These are phyloP conservation scores for Hydra vulgaris DNA, from an alignment of 30 jellyfish, hydroid and myxozoan species.

Conservation along the genomic window DNA sequence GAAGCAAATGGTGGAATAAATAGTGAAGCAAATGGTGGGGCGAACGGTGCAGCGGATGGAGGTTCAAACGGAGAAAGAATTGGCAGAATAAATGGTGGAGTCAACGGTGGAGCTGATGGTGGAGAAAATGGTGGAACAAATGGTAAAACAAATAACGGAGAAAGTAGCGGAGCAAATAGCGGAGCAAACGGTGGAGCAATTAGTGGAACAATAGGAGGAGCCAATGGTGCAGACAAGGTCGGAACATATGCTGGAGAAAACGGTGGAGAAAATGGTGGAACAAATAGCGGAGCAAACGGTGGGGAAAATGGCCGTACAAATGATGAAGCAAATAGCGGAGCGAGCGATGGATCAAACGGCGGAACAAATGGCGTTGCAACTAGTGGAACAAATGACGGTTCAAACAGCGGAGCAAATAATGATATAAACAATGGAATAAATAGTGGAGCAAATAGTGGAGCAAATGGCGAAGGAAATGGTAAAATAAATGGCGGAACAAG, in stretches of 20 bases:
- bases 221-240: constrained; percentile 1
- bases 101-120: background rate
- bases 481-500: background rate
- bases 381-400: too few species aligned
- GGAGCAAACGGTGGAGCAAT: background rate
- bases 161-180: background rate
- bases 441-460: too few species aligned
- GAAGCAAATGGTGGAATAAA: background rate
- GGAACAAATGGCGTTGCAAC: too few species aligned
- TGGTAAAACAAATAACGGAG: background rate
- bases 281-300: too few species aligned
- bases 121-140: background rate
- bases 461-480: too few species aligned
- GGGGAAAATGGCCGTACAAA: too few species aligned
- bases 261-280: constrained; percentile 9
- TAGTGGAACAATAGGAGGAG: background rate
- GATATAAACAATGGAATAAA: too few species aligned
- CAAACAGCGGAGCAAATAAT: too few species aligned
- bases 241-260: background rate
- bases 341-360: too few species aligned
- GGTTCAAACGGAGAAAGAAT: background rate
- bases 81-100: constrained; percentile 5
- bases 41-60: background rate
- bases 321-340: too few species aligned
- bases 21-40: constrained; percentile 7